A percentile compares a stretch with the other conserved stretches of the same genome.
Evolutionary conservation across 1,140 invertebrate genomes (phyloP).

Genomic region (Cyclargus thomasi): DNA sequence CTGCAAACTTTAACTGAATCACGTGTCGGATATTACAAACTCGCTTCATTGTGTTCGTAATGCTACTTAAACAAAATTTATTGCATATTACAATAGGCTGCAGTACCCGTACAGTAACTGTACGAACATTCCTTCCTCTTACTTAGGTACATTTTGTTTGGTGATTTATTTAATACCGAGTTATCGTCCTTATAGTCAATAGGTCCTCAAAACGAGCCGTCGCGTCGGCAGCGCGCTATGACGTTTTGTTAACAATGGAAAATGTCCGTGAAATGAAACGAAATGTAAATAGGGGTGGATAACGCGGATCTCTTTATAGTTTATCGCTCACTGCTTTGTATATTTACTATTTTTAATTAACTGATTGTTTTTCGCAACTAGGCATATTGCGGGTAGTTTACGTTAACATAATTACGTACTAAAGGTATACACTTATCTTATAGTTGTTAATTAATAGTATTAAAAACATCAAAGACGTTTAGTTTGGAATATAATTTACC

Average conservation of each 20-base stretch:
- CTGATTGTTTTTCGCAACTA: not conserved
- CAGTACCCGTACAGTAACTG: too few relatives aligned
- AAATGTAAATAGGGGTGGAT: constrained; percentile 10
- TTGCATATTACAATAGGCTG: not conserved
- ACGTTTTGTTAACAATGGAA: constrained; percentile 8
- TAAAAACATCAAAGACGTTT: not conserved
- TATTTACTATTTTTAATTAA: constrained; percentile 4
- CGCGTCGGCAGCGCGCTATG: not conserved
- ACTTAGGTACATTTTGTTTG: too few relatives aligned
- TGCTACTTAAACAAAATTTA: not conserved
- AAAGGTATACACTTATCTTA: not conserved
- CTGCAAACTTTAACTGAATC: constrained; percentile 50
- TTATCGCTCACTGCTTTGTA: not conserved
- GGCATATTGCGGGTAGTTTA: too few relatives aligned
- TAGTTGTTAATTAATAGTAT: not conserved
- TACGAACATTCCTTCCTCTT: too few relatives aligned
- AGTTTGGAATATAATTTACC: not conserved
- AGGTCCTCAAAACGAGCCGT: not conserved
- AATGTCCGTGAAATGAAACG: constrained; percentile 11
- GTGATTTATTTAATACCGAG: not conserved
- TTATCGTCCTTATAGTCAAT: not conserved
- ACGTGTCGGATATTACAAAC: constrained; percentile 51
- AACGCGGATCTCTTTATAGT: not conserved
- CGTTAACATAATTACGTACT: too few relatives aligned
- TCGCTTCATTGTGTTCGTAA: constrained; percentile 15